Conservation (phyloP, 2,888 invertebrate genomes). For the Ditula angustiorana region DNA sequence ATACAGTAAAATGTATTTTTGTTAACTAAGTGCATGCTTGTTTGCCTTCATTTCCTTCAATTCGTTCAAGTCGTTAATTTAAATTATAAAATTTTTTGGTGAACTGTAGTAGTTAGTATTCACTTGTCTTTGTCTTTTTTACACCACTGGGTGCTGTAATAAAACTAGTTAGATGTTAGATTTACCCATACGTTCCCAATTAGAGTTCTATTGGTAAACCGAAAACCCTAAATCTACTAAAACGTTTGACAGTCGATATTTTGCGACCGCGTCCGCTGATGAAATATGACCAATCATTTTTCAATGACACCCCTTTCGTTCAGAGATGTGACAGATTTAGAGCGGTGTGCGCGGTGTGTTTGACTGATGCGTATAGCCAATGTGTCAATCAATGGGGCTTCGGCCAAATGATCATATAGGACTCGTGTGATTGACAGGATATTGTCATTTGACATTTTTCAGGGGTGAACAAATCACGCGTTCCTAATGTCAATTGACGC, state of each 20-base stretch:
- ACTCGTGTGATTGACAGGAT: constrained; percentile 52
- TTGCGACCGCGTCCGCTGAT: constrained; percentile 40
- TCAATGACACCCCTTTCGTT: constrained; percentile 67
- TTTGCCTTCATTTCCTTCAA: too few relatives aligned
- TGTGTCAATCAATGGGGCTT: constrained; percentile 70
- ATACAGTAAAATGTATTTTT: too few relatives aligned
- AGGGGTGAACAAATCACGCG: constrained; percentile 27
- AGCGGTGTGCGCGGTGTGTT: constrained; percentile 61
- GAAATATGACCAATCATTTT: constrained; percentile 70
- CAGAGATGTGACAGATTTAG: constrained; percentile 65
- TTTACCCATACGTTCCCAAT: not conserved
- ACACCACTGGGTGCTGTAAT: too few relatives aligned
- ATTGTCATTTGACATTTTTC: constrained; percentile 34
- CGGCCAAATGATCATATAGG: constrained; percentile 60
- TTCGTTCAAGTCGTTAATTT: too few relatives aligned
- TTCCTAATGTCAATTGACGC: constrained; percentile 33
- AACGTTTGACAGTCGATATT: constrained; percentile 14
- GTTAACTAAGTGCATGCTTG: too few relatives aligned
- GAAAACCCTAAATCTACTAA: constrained; percentile 14
- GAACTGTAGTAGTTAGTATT: too few relatives aligned
- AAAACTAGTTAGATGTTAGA: too few relatives aligned
- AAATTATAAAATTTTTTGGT: too few relatives aligned
- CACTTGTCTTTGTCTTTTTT: too few relatives aligned
- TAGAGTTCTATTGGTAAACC: not conserved
- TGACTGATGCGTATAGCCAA: constrained; percentile 63